Evolutionary conservation across 2,888 invertebrate genomes (phyloP).

Genomic region (Chrysomela aeneicollis): DNA sequence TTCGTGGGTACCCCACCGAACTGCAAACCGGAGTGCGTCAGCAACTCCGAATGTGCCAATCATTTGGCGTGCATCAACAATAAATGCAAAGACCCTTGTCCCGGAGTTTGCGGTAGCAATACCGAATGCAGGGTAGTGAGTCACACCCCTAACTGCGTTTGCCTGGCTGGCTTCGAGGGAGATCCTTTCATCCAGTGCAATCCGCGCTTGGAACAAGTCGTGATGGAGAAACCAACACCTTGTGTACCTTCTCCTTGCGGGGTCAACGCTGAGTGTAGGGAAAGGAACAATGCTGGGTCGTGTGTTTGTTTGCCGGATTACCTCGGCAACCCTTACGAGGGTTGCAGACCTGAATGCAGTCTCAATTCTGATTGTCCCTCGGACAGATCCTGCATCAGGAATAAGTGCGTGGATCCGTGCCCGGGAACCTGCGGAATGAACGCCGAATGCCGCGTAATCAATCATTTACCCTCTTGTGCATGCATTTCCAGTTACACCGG

Average conservation of each 20-base stretch:
- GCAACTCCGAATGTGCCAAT: slow-evolving; percentile 72
- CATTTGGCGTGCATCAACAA: slow-evolving; percentile 73
- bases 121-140: slow-evolving; percentile 77
- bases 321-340: slow-evolving; percentile 61
- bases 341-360: slow-evolving; percentile 63
- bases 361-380: slow-evolving; percentile 61
- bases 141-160: slow-evolving; percentile 74
- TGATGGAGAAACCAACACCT: slow-evolving; percentile 64
- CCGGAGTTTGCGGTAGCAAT: slow-evolving; percentile 73
- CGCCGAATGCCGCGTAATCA: slow-evolving; percentile 77
- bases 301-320: slow-evolving; percentile 60
- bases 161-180: slow-evolving; percentile 70
- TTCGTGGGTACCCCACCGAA: slow-evolving; percentile 71
- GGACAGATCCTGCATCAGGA: slow-evolving; percentile 60
- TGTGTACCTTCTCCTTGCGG: slow-evolving; percentile 71
- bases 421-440: slow-evolving; percentile 75
- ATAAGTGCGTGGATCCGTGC: slow-evolving; percentile 64
- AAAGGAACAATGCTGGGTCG: slow-evolving; percentile 57
- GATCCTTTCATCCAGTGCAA: slow-evolving; percentile 74
- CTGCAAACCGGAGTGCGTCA: slow-evolving; percentile 73
- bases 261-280: slow-evolving; percentile 71
- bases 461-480: slow-evolving; percentile 78
- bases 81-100: slow-evolving; percentile 76
- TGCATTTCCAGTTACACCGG: slow-evolving; percentile 73
- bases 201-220: slow-evolving; percentile 43